These are phyloP conservation scores for Calliopum simillimum DNA, from an alignment of 2,888 invertebrate genomes.

Conservation along the genomic window DNA sequence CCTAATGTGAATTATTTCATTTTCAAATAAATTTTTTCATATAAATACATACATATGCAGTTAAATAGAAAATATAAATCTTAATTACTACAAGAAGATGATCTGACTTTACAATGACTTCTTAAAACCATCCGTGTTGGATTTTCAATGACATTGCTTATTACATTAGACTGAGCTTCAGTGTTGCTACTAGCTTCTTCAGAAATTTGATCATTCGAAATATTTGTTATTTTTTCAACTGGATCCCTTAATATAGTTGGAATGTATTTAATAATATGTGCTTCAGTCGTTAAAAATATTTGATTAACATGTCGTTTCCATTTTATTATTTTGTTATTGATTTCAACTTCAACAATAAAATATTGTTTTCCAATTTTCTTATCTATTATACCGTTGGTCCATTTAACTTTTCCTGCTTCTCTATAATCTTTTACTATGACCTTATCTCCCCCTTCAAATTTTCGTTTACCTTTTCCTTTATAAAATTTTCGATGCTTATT, in stretches of 20 bases:
- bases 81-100: too few species aligned
- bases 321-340: not conserved
- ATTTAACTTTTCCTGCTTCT: conserved; percentile 14
- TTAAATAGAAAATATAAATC: too few species aligned
- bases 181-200: too few species aligned
- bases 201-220: too few species aligned
- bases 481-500: conserved; percentile 25
- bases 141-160: too few species aligned
- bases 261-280: too few species aligned
- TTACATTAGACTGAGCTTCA: too few species aligned
- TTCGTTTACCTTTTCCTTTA: conserved; percentile 18
- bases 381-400: conserved; percentile 8
- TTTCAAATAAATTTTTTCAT: not conserved
- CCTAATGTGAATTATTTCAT: not conserved
- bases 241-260: too few species aligned
- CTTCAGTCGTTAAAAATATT: not conserved
- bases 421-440: conserved; percentile 30
- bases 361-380: conserved; percentile 28
- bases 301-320: conserved; percentile 36
- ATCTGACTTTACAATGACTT: too few species aligned
- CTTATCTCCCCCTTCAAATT: conserved; percentile 4
- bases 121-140: too few species aligned
- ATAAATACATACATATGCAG: too few species aligned
- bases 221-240: too few species aligned
- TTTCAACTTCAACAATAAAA: conserved; percentile 18